phyloP scores from a whole-genome alignment of 2,797 vertebrate genomes.

The Ctenochaetus hawaiiensis region DNA sequence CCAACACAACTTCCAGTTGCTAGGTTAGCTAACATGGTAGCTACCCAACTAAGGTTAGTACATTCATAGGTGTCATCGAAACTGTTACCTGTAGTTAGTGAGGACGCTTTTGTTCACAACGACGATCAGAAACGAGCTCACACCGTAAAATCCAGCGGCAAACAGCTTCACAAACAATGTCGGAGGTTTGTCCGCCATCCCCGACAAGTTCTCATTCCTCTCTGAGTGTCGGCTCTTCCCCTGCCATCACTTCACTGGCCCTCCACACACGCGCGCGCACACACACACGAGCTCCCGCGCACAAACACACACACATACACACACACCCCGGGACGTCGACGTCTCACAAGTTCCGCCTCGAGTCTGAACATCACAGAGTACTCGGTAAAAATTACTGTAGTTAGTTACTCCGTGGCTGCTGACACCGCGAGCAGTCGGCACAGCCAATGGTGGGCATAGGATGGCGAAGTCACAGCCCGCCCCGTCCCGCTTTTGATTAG shows the following conservation, averaged over 20 bases:
- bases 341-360: conserved; percentile 85
- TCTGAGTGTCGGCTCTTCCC: conserved; percentile 45
- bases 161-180: conserved; percentile 89
- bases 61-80: not conserved
- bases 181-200: conserved; percentile 92
- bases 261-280: not conserved
- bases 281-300: not conserved
- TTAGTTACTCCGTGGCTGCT: not conserved
- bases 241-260: conserved; percentile 61
- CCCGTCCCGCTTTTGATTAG: no score
- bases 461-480: no score
- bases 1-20: conserved; percentile 49
- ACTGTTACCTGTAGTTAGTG: conserved; percentile 90
- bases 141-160: conserved; percentile 93
- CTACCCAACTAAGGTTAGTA: not conserved
- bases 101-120: conserved; percentile 97
- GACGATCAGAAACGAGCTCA: conserved; percentile 95
- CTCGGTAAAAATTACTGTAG: no score
- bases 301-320: not conserved
- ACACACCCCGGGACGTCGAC: conserved; percentile 71
- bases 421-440: no score
- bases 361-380: not conserved
- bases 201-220: conserved; percentile 81
- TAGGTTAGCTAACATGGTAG: conserved; percentile 55
- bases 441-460: not conserved